Conservation (phyloP, 2,797 vertebrate species). For the Smutsia gigantea region DNA sequence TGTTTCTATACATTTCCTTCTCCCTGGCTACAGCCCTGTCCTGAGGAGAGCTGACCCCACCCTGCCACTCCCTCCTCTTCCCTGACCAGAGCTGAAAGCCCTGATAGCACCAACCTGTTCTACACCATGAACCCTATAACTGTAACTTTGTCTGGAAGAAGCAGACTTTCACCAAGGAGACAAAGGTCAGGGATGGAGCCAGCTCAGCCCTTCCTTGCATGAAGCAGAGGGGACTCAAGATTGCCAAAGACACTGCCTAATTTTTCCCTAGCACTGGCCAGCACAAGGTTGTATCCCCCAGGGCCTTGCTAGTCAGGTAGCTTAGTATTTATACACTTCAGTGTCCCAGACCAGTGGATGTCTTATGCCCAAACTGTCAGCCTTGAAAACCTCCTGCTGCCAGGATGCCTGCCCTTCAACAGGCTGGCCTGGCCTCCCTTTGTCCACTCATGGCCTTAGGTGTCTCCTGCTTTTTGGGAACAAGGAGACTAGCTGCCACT, state of each 20-base stretch:
- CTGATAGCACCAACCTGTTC: slow-evolving; percentile 95
- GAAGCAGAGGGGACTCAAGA: slow-evolving; percentile 96
- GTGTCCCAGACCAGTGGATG: background rate
- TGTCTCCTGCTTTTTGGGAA: background rate
- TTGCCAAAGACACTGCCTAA: slow-evolving; percentile 96
- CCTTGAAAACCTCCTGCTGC: no score
- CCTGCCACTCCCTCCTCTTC: background rate
- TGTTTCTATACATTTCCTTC: background rate
- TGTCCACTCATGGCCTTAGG: background rate
- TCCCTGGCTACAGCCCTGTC: background rate
- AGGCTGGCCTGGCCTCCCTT: background rate
- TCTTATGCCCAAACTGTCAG: background rate
- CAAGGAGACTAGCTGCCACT: background rate
- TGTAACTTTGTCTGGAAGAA: slow-evolving; percentile 95
- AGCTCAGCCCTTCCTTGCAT: slow-evolving; percentile 95
- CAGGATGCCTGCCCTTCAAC: background rate
- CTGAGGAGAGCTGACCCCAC: background rate
- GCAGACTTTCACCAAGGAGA: slow-evolving; percentile 88
- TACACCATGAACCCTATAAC: slow-evolving; percentile 97
- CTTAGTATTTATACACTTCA: background rate
- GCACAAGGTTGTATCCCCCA: background rate
- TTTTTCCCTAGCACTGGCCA: slow-evolving; percentile 63
- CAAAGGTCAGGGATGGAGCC: slow-evolving; percentile 91
- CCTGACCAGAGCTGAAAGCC: slow-evolving; percentile 92
- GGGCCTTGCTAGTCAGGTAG: background rate